Evolutionary conservation across 2,888 invertebrate genomes (phyloP).

Genomic region (Maniola hyperantus): DNA sequence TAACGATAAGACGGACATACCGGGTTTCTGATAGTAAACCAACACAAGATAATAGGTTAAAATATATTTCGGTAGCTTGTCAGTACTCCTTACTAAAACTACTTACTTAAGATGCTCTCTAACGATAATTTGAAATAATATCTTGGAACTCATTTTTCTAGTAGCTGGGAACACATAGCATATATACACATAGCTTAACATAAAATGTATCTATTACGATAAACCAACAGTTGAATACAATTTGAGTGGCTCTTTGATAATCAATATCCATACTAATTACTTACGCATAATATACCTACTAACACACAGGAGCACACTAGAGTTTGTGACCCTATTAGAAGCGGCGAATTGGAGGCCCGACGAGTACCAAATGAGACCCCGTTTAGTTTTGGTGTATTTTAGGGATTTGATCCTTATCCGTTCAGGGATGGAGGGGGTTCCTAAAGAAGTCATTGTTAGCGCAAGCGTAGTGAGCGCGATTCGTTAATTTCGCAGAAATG

Average conservation of each 20-base stretch:
- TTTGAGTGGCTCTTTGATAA: constrained; percentile 6
- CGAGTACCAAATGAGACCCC: too few relatives aligned
- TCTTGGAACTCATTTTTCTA: constrained; percentile 19
- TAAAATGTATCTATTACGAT: constrained; percentile 1
- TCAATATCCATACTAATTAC: not conserved
- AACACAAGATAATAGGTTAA: constrained; percentile 67
- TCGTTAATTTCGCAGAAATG: too few relatives aligned
- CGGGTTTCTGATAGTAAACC: constrained; percentile 71
- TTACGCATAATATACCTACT: too few relatives aligned
- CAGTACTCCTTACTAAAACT: constrained; percentile 53
- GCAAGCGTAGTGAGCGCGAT: too few relatives aligned
- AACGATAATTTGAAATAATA: constrained; percentile 31
- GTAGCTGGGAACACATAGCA: too few relatives aligned
- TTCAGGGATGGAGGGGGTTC: too few relatives aligned
- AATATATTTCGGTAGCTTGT: constrained; percentile 77
- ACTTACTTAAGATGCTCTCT: constrained; percentile 36
- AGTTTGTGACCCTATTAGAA: too few relatives aligned
- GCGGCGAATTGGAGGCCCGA: too few relatives aligned
- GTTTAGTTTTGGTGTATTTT: too few relatives aligned
- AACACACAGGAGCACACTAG: too few relatives aligned
- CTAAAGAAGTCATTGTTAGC: too few relatives aligned
- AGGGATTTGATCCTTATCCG: too few relatives aligned
- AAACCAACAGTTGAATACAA: not conserved
- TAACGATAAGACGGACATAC: constrained; percentile 74
- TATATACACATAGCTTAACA: constrained; percentile 4